These are phyloP conservation scores for Lutjanus argentimaculatus DNA, from an alignment of 2,797 vertebrate species.

Conservation along the genomic window DNA sequence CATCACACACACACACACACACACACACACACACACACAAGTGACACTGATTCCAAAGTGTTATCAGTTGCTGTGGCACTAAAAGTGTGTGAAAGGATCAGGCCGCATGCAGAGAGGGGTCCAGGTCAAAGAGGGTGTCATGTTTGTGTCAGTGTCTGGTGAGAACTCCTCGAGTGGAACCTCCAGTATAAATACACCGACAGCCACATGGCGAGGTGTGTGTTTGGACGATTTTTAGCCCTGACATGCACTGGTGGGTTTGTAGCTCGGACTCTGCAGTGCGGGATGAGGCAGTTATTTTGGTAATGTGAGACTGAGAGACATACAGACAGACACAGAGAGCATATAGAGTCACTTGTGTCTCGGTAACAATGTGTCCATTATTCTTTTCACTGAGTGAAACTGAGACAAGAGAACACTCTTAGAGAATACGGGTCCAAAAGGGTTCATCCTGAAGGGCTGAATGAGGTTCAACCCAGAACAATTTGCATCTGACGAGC, in stretches of 20 bases:
- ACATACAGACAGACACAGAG: conserved; percentile 10
- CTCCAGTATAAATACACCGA: conserved; percentile 52
- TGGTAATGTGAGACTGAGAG: conserved; percentile 45
- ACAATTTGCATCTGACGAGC: too few relatives aligned
- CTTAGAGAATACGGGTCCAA: too few relatives aligned
- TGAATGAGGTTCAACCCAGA: too few relatives aligned
- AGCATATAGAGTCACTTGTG: conserved; percentile 36
- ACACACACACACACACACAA: conserved; percentile 27
- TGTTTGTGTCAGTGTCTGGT: conserved; percentile 70
- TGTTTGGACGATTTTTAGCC: conserved; percentile 25
- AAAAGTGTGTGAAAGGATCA: conserved; percentile 54
- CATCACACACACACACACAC: conserved; percentile 19
- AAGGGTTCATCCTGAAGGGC: too few relatives aligned
- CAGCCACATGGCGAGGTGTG: conserved; percentile 43
- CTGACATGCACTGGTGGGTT: not conserved
- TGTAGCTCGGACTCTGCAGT: not conserved
- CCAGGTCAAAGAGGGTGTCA: conserved; percentile 62
- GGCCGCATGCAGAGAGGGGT: conserved; percentile 34
- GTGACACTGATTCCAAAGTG: conserved; percentile 31
- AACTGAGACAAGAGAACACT: conserved; percentile 28
- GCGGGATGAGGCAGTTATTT: conserved; percentile 43
- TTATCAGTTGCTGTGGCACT: conserved; percentile 50
- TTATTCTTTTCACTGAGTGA: conserved; percentile 51
- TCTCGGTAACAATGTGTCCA: conserved; percentile 44
- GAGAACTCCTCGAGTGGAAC: conserved; percentile 58